Conservation (phyloP, 2,797 vertebrate species). For the Odontamblyopus lacepedii region DNA sequence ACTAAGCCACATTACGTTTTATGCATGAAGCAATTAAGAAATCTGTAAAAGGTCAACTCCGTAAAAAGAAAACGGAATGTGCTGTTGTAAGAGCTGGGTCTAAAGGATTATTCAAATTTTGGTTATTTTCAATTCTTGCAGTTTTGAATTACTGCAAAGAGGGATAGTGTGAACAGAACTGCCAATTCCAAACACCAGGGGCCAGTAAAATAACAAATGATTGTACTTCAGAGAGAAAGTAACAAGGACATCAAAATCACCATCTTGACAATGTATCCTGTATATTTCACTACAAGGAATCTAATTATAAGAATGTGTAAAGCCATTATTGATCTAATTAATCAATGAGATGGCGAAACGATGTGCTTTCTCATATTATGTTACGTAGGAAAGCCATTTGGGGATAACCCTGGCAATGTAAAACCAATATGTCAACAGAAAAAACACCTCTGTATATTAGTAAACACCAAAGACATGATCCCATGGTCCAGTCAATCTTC, state of each 20-base stretch:
- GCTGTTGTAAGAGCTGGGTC: not conserved
- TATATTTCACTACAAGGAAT: not conserved
- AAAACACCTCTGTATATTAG: not conserved
- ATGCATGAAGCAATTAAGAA: not conserved
- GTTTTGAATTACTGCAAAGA: not conserved
- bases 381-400: constrained; percentile 2
- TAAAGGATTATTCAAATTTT: not conserved
- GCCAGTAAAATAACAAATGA: not conserved
- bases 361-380: not conserved
- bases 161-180: not conserved
- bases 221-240: not conserved
- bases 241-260: not conserved
- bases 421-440: not conserved
- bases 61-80: not conserved
- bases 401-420: not conserved
- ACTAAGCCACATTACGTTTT: not conserved
- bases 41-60: not conserved
- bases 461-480: constrained; percentile 6
- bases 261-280: not conserved
- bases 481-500: not conserved
- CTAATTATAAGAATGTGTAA: constrained; percentile 1
- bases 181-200: not conserved
- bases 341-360: not conserved
- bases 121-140: not conserved
- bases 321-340: not conserved